Evolutionary conservation across 2,113 vertebrate species (phyloP).

Genomic region (Hiodon tergisus): DNA sequence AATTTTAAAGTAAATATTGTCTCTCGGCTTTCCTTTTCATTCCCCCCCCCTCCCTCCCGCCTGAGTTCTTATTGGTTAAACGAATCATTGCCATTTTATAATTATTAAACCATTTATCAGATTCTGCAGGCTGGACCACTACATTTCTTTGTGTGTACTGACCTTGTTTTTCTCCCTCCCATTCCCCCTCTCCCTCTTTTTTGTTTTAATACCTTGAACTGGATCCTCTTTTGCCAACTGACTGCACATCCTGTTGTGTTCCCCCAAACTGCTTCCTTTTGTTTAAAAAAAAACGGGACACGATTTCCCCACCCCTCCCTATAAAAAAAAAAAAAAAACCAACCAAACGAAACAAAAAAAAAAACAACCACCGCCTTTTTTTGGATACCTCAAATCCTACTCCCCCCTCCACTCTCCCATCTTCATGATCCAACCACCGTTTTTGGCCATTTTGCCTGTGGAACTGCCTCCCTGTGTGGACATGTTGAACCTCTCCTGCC

Average conservation of each 20-base stretch:
- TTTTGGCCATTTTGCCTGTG: slow-evolving; percentile 85
- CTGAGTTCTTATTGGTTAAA: slow-evolving; percentile 81
- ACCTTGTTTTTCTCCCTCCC: slow-evolving; percentile 81
- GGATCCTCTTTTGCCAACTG: slow-evolving; percentile 96
- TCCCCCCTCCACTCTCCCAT: slow-evolving; percentile 58
- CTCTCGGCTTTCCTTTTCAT: slow-evolving; percentile 73
- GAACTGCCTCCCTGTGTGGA: slow-evolving; percentile 77
- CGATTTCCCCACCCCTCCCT: slow-evolving; percentile 68
- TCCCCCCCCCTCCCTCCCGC: slow-evolving; percentile 63
- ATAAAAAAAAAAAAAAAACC: slow-evolving; percentile 49
- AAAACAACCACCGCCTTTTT: background rate
- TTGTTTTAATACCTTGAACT: slow-evolving; percentile 67
- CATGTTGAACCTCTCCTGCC: slow-evolving; percentile 76
- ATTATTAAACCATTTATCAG: slow-evolving; percentile 55
- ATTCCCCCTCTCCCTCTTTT: slow-evolving; percentile 52
- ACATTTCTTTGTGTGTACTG: slow-evolving; percentile 98
- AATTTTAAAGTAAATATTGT: slow-evolving; percentile 65
- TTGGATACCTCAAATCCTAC: slow-evolving; percentile 26
- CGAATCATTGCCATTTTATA: slow-evolving; percentile 40
- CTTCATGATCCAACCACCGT: slow-evolving; percentile 89
- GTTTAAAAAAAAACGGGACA: background rate
- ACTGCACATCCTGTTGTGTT: slow-evolving; percentile 74
- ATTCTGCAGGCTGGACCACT: slow-evolving; percentile 83
- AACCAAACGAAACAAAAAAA: slow-evolving; percentile 44
- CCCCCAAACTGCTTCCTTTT: too few species aligned